Evolutionary conservation across 2,888 invertebrate genomes (phyloP), one percentile per base, ranked within the genome.

Genomic region (Clanis bilineata): DNA sequence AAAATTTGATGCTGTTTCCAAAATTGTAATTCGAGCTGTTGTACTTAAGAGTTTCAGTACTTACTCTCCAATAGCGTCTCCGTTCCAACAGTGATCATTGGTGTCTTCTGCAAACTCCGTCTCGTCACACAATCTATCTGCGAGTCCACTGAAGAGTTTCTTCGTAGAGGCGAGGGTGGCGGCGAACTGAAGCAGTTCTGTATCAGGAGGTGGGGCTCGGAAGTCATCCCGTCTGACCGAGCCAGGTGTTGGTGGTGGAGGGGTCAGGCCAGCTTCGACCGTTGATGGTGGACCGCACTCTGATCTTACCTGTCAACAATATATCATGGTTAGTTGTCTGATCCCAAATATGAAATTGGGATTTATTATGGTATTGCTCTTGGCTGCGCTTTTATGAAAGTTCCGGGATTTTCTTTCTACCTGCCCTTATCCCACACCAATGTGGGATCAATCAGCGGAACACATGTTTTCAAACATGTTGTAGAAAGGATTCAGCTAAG

Each of bases 81-180:
- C 97, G 77, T 97, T 97, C 97, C 97, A 97, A 84, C 97, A 97
- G 65, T 93, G 93, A 43, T 94, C 93, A 63, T 95, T 94, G 69
- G 94, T 94, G 41, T 93, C 93, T 32, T 93, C 93, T 55, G 95
- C 94, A 66, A 95, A 94, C 70, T 94, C 94, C 0, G 94, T 94
- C 68, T 96, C 95, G 67, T 95, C 94, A 86, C 97, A 97, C 57
- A 97, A 88, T 73, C 94, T 94, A 84, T 97, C 96, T 3, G 97
- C 96, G 43, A 98, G 93, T 71, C 95, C 94, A 36, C 95, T 94
- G 88, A 97, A 98, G 82, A 98, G 96, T 73, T 96, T 96, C 83
- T 96, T 96, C 62, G 96, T 96, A 75, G 94, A 93, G 22, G 94
- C 93, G 57, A 95, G 93, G 12, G 94, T 94, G 6, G 94, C 93